Evolutionary conservation across 2,797 vertebrate genomes (phyloP).

Genomic region (Neostethus bicornis): DNA sequence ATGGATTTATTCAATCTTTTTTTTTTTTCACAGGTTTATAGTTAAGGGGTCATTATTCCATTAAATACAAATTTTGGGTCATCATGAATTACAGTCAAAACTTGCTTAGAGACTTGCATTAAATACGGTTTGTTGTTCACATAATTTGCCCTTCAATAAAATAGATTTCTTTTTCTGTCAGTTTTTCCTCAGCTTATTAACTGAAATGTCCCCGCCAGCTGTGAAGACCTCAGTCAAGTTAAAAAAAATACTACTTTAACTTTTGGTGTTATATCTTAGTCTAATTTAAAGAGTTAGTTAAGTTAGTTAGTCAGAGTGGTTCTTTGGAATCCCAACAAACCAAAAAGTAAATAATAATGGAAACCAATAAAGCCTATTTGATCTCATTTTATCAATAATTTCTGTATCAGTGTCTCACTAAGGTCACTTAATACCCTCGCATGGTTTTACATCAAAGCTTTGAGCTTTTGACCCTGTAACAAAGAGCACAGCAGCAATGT

Average conservation of each 20-base stretch:
- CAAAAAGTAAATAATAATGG: constrained; percentile 1
- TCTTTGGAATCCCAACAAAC: constrained; percentile 1
- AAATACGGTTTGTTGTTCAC: not conserved
- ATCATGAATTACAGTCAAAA: not conserved
- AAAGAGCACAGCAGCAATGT: constrained; percentile 2
- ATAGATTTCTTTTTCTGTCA: not conserved
- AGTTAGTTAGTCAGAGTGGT: not conserved
- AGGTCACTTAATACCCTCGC: constrained; percentile 10
- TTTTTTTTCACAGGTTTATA: not conserved
- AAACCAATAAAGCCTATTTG: constrained; percentile 4
- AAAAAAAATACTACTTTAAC: too few relatives aligned
- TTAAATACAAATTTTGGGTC: not conserved
- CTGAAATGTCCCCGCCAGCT: constrained; percentile 39
- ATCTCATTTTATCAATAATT: constrained; percentile 2
- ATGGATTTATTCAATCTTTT: too few relatives aligned
- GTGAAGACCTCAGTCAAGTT: constrained; percentile 22
- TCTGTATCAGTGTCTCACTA: not conserved
- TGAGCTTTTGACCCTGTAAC: constrained; percentile 10
- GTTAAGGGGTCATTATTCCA: not conserved
- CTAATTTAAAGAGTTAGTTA: too few relatives aligned
- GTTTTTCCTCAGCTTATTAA: constrained; percentile 51
- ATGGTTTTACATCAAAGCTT: constrained; percentile 6
- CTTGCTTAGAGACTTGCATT: not conserved
- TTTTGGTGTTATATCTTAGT: too few relatives aligned
- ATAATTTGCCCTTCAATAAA: not conserved